A percentile compares a stretch with the other conserved stretches of the same genome.
phyloP scores from a whole-genome alignment of 2,797 vertebrate species.

The Coendou prehensilis region DNA sequence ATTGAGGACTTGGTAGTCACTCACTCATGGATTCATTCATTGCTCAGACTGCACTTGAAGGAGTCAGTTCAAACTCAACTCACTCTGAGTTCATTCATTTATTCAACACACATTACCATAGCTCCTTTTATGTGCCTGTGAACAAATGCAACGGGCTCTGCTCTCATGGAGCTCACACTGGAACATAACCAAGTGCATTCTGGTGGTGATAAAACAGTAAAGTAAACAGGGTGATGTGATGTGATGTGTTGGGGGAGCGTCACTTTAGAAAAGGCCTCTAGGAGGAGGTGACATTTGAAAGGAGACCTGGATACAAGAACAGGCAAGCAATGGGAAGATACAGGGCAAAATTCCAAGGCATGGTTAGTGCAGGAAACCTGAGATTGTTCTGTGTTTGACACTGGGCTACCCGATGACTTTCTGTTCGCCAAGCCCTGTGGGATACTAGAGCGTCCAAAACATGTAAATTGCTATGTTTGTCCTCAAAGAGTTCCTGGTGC shows the following conservation, averaged over 20 bases:
- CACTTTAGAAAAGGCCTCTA: background rate
- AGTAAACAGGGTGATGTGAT: no score
- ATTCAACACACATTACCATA: background rate
- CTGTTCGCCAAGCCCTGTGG: background rate
- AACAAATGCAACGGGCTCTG: background rate
- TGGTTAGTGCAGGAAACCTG: background rate
- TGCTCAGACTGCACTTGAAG: background rate
- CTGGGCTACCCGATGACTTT: background rate
- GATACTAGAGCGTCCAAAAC: background rate
- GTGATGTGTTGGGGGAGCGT: no score
- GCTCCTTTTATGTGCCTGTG: background rate
- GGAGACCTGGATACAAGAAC: background rate
- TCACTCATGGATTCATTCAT: background rate
- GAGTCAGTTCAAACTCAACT: background rate
- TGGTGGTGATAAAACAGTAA: background rate
- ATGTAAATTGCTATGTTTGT: background rate
- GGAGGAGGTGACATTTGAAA: slow-evolving; percentile 6
- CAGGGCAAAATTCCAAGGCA: no score
- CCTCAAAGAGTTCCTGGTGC: background rate
- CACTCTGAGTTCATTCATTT: background rate
- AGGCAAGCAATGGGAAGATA: background rate
- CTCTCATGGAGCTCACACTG: background rate
- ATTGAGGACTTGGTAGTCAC: rapidly evolving
- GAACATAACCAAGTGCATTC: background rate
- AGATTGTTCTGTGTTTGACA: background rate